Conservation (phyloP, 2,797 vertebrate genomes). For the Chanos chanos region DNA sequence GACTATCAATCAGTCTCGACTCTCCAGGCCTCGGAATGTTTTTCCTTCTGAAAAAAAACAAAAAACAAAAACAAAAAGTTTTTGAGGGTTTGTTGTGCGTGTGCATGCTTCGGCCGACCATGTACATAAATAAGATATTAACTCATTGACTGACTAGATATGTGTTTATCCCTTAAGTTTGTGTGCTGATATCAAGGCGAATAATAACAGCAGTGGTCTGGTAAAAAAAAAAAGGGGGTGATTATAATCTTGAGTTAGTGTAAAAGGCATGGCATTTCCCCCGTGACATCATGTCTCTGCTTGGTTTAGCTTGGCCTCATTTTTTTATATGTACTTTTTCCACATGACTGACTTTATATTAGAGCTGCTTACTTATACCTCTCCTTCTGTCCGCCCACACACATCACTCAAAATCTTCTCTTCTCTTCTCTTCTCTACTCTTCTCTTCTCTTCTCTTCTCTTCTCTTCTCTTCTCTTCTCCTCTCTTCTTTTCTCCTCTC, state of each 20-base stretch:
- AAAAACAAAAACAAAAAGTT: no score
- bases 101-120: no score
- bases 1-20: slow-evolving; percentile 45
- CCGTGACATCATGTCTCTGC: not conserved
- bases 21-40: slow-evolving; percentile 29
- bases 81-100: not conserved
- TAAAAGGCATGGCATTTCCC: slow-evolving; percentile 11
- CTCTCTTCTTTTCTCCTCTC: no score
- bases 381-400: not conserved
- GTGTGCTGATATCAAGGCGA: no score
- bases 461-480: not conserved
- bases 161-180: no score
- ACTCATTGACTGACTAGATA: no score
- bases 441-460: not conserved
- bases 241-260: slow-evolving; percentile 22
- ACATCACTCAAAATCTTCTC: slow-evolving; percentile 11
- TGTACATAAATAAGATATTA: no score
- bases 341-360: slow-evolving; percentile 7
- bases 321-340: no score
- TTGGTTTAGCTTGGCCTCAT: slow-evolving; percentile 1
- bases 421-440: not conserved
- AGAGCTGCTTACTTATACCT: slow-evolving; percentile 11
- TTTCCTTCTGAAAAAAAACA: slow-evolving; percentile 25
- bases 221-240: no score
- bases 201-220: no score